Conservation (phyloP, 1,140 invertebrate species). For the Tachypleus tridentatus region DNA sequence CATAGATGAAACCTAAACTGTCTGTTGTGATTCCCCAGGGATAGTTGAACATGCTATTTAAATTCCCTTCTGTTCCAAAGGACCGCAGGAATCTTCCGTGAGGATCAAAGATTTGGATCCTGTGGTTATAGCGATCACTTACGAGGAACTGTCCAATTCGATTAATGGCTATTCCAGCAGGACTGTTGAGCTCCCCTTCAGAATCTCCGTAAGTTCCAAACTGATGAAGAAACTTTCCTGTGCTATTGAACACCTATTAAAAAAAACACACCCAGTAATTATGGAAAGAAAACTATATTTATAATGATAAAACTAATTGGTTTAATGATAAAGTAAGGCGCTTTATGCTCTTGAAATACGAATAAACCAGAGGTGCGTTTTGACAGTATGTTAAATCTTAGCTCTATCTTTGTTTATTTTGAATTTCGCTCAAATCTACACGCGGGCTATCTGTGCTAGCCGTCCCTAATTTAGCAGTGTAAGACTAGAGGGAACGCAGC, state of each 20-base stretch:
- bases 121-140: slow-evolving; percentile 85
- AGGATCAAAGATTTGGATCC: slow-evolving; percentile 89
- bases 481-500: too few species aligned
- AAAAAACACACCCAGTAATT: not conserved
- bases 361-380: too few species aligned
- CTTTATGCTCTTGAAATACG: too few species aligned
- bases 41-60: slow-evolving; percentile 72
- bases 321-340: too few species aligned
- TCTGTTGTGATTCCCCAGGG: slow-evolving; percentile 97
- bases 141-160: slow-evolving; percentile 91
- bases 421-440: too few species aligned
- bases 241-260: slow-evolving; percentile 57
- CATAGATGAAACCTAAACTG: slow-evolving; percentile 94
- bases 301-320: not conserved
- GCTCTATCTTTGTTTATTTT: too few species aligned
- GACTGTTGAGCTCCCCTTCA: slow-evolving; percentile 91
- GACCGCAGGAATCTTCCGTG: slow-evolving; percentile 73
- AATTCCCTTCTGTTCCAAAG: slow-evolving; percentile 84
- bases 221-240: slow-evolving; percentile 77
- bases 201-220: slow-evolving; percentile 87
- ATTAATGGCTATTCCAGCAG: slow-evolving; percentile 89
- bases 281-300: not conserved
- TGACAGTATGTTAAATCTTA: too few species aligned
- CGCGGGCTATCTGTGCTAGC: too few species aligned
- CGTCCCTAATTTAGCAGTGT: too few species aligned